These are phyloP conservation scores for Maconellicoccus hirsutus DNA, from an alignment of 1,140 invertebrate species.

Conservation along the genomic window DNA sequence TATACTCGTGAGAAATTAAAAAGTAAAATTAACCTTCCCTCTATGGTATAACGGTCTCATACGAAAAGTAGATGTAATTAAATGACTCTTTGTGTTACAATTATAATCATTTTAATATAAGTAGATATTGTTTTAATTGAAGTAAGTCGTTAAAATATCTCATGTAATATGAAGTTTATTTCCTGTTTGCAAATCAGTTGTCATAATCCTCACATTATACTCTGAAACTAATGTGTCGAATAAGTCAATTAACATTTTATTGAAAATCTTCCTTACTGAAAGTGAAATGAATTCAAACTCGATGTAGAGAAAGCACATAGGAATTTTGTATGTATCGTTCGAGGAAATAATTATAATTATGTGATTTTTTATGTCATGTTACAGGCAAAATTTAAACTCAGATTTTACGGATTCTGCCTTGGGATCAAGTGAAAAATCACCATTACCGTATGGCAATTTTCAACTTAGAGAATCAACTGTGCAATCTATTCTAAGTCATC, in stretches of 20 bases:
- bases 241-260: too few relatives aligned
- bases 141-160: too few relatives aligned
- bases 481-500: slow-evolving; percentile 84
- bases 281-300: too few relatives aligned
- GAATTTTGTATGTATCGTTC: neutral
- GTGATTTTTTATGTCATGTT: slow-evolving; percentile 30
- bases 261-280: too few relatives aligned
- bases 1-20: neutral
- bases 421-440: slow-evolving; percentile 78
- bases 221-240: too few relatives aligned
- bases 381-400: slow-evolving; percentile 85
- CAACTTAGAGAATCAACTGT: slow-evolving; percentile 83
- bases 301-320: neutral
- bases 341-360: neutral
- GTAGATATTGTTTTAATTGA: too few relatives aligned
- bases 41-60: neutral
- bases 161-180: too few relatives aligned
- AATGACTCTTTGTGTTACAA: too few relatives aligned
- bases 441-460: slow-evolving; percentile 84
- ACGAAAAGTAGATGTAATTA: too few relatives aligned
- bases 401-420: slow-evolving; percentile 88
- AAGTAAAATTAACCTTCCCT: neutral
- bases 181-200: too few relatives aligned
- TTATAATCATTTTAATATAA: too few relatives aligned
- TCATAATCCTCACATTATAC: too few relatives aligned